Conservation (phyloP, 2,888 invertebrate species). For the Xanthia togata region DNA sequence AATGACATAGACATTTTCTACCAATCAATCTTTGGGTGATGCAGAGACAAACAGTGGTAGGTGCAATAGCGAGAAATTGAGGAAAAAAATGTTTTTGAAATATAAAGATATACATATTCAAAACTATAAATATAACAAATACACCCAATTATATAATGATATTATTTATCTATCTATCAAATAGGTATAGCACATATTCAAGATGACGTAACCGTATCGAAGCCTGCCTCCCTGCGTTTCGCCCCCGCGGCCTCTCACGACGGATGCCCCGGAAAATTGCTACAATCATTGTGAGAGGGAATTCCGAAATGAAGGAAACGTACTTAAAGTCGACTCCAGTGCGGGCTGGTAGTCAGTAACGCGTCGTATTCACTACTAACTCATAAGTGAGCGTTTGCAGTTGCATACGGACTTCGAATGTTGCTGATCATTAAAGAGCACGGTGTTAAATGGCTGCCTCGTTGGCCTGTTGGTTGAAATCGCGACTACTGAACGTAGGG, state of each 20-base stretch:
- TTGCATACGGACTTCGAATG: background rate
- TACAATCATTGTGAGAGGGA: constrained; percentile 89
- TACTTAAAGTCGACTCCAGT: constrained; percentile 78
- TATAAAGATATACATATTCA: too few relatives aligned
- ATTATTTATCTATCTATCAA: too few relatives aligned
- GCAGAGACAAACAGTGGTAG: too few relatives aligned
- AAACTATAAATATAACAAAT: too few relatives aligned
- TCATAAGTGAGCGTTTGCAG: constrained; percentile 54
- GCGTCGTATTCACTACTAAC: constrained; percentile 50
- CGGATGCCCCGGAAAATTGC: constrained; percentile 90
- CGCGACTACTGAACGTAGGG: background rate
- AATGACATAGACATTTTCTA: too few relatives aligned
- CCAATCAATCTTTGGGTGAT: too few relatives aligned
- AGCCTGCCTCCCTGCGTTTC: constrained; percentile 70
- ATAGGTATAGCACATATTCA: background rate
- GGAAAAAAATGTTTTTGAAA: too few relatives aligned
- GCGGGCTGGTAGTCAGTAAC: constrained; percentile 49
- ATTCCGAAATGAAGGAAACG: constrained; percentile 89
- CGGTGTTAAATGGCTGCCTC: background rate
- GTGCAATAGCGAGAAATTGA: too few relatives aligned
- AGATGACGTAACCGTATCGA: constrained; percentile 1
- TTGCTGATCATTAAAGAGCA: background rate
- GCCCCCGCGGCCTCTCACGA: constrained; percentile 83
- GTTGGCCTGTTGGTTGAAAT: background rate
- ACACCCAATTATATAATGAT: too few relatives aligned